Evolutionary conservation across 1,140 invertebrate species (phyloP), one percentile per base, ranked within the genome.

Genomic region (Drosophila quadrilineata): DNA sequence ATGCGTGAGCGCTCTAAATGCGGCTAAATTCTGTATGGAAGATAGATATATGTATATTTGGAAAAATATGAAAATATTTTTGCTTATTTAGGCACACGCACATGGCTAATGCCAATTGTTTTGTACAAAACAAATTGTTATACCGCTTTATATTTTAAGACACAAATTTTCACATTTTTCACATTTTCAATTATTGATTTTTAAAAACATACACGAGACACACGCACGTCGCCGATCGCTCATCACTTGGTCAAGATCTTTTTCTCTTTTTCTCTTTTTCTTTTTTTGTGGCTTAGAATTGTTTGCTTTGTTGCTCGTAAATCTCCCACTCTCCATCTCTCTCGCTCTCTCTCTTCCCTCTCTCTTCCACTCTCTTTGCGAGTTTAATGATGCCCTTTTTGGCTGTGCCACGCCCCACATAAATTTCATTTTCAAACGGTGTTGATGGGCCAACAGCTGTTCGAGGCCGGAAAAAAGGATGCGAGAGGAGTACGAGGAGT

Each of bases 1-100:
- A 64, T 46, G 66, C 66, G 60, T 70, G 66, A 70, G 66, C 60
- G 66, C 66, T 70, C 60, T 70, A 70, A 70, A 70, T 70, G 66
- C 60, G 9, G 57, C 56, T 60, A 52, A 65, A 36, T 52, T 38
- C 29, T 31, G 16, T 33, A 6, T 6, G 31, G 28, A 14, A 6
- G 8, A 17, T 17, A 16, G 6, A 26, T n/a, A n/a, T n/a, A n/a
- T n/a, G n/a, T n/a, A n/a, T n/a, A 29, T 58, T 19, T 35, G 14
- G n/a, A n/a, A n/a, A 45, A 36, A 41, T 45, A 46, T 48, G 63
- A 33, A 57, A 52, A 52, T 59, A 59, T 66, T 66, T n/a, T 62
- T 67, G 64, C 64, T 67, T 67, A 43, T 67, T 67, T 67, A 67
- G 64, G 64, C 64, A 6, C 24, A 29, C 64, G 14, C n/a, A n/a